Evolutionary conservation across 2,797 vertebrate species (phyloP).

Genomic region (Catamblyrhynchus diadema): DNA sequence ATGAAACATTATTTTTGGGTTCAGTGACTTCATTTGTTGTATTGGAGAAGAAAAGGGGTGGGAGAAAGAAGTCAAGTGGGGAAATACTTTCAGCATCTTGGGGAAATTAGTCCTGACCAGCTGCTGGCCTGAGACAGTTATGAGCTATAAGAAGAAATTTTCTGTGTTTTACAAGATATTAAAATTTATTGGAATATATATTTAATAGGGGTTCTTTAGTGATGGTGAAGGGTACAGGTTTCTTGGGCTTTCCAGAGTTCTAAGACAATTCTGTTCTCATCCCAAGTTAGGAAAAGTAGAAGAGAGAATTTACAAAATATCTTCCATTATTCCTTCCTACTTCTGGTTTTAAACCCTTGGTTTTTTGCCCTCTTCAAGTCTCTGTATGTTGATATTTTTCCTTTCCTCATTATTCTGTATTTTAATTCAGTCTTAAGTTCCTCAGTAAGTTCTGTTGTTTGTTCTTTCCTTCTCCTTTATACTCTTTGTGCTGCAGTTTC

Average conservation of each 20-base stretch:
- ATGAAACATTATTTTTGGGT: not conserved
- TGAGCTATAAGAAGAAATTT: not conserved
- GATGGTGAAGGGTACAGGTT: not conserved
- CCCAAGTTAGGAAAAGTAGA: not conserved
- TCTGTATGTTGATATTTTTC: not conserved
- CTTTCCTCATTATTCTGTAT: not conserved
- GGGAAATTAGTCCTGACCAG: not conserved
- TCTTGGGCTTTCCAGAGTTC: not conserved
- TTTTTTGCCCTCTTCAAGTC: not conserved
- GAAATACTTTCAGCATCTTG: not conserved
- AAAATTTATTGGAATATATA: not conserved
- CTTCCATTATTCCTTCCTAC: not conserved
- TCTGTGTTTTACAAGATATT: not conserved
- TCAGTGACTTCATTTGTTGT: not conserved
- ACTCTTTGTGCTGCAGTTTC: accelerated
- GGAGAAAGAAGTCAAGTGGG: not conserved
- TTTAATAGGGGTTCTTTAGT: not conserved
- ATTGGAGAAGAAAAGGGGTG: not conserved
- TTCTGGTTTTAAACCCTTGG: not conserved
- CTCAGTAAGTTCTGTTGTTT: not conserved
- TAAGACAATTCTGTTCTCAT: not conserved
- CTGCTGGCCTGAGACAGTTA: not conserved
- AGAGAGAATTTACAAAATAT: not conserved
- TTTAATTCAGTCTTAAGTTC: not conserved
- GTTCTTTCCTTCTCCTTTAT: not conserved